Evolutionary conservation across 1,140 invertebrate genomes (phyloP).

Genomic region (Cotesia glomerata): DNA sequence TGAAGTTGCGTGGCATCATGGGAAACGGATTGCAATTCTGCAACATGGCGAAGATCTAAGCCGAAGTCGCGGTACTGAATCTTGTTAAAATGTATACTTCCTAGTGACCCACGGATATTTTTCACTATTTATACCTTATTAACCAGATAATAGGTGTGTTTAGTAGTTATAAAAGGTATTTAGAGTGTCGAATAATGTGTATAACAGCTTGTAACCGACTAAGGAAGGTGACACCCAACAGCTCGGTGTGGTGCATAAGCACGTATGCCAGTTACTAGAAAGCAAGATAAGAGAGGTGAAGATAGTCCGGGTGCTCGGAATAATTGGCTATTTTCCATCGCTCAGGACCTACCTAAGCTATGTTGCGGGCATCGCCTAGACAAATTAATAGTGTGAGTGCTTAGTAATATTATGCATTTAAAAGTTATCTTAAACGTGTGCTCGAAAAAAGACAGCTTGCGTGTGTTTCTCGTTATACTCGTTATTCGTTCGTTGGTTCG

Average conservation of each 20-base stretch:
- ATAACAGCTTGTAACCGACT: slow-evolving; percentile 38
- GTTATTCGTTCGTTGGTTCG: not conserved
- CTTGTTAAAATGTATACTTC: slow-evolving; percentile 51
- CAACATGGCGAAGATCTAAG: slow-evolving; percentile 57
- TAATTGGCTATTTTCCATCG: slow-evolving; percentile 8
- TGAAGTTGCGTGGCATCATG: slow-evolving; percentile 50
- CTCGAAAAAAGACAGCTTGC: not conserved
- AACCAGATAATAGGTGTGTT: slow-evolving; percentile 35
- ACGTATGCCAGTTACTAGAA: slow-evolving; percentile 56
- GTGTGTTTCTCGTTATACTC: not conserved
- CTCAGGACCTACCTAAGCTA: slow-evolving; percentile 34
- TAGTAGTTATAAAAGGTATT: not conserved
- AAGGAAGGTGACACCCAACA: slow-evolving; percentile 53
- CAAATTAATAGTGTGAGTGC: slow-evolving; percentile 47
- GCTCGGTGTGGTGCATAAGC: slow-evolving; percentile 43
- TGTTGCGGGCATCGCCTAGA: slow-evolving; percentile 36
- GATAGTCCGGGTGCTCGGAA: slow-evolving; percentile 32
- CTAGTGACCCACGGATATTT: slow-evolving; percentile 40
- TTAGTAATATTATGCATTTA: slow-evolving; percentile 11
- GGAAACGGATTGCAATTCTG: slow-evolving; percentile 53
- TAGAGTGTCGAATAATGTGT: slow-evolving; percentile 21
- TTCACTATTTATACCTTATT: slow-evolving; percentile 27
- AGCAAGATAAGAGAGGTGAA: slow-evolving; percentile 41
- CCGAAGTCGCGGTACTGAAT: slow-evolving; percentile 50
- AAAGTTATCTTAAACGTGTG: not conserved